Conservation (phyloP, 1,140 invertebrate species). For the Condylostylus longicornis region DNA sequence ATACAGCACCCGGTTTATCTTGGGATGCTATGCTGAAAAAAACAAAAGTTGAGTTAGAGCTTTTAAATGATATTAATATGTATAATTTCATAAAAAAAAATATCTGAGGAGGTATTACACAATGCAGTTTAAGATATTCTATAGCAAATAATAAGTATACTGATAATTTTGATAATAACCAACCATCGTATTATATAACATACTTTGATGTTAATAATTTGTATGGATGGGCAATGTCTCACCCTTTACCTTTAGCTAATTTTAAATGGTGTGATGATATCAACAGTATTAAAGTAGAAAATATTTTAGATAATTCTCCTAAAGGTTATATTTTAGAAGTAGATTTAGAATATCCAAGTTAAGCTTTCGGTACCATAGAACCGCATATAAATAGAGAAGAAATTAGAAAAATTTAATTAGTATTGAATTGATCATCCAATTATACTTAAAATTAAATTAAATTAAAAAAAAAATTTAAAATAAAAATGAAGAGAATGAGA, state of each 20-base stretch:
- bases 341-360: slow-evolving; percentile 24
- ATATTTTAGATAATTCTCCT: slow-evolving; percentile 24
- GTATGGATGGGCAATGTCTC: slow-evolving; percentile 37
- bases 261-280: slow-evolving; percentile 33
- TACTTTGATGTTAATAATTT: slow-evolving; percentile 39
- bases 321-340: slow-evolving; percentile 39
- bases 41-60: no score
- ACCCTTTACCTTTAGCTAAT: slow-evolving; percentile 26
- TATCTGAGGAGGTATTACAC: slow-evolving; percentile 28
- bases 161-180: slow-evolving; percentile 26
- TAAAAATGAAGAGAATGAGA: no score
- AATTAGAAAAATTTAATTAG: no score
- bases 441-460: no score
- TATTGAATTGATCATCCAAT: no score
- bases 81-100: slow-evolving; percentile 29
- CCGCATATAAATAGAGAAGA: no score
- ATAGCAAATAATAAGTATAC: slow-evolving; percentile 35
- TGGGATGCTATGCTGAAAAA: no score
- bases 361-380: no score
- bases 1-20: no score
- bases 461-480: no score
- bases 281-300: slow-evolving; percentile 24
- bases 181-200: slow-evolving; percentile 25
- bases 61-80: slow-evolving; percentile 33
- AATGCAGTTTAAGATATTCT: slow-evolving; percentile 27